Evolutionary conservation across 92 coral and sea anemone genomes (phyloP), one percentile per base, ranked within the genome.

Genomic region (Zoanthus sansibaricus): DNA sequence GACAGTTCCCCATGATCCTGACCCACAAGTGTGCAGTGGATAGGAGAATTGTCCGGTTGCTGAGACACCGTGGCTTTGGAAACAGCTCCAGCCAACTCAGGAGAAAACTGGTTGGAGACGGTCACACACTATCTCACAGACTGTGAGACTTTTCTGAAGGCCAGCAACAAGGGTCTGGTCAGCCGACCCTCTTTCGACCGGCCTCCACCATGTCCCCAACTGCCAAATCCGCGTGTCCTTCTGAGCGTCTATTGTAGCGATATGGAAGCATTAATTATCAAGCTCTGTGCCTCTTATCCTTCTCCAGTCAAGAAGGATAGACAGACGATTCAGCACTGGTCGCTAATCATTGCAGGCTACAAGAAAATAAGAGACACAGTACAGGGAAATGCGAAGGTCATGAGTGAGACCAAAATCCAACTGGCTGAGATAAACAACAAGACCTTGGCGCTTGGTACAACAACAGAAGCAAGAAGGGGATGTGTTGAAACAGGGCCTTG

Each of bases 351-450:
- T 67, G 54, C 32, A 11, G 55, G 70, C 31, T 94, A 91, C 86
- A 73, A 0, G 76, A 89, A 4, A 4, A 37, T 37, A 2, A 37
- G 42, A 37, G 42, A 37, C 42, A 37, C 42, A 37, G 42, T 37
- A 2, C 48, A 91, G 0, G 72, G 59, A 75, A 87, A 87, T 68
- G 91, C 69, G 3, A 25, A 7, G 21, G 90, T 89, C 16, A 91
- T 91, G 90, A 33, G 75, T 18, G 77, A 75, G 12, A 89, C 90
- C 12, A 78, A 78, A 3, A 76, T 91, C 8, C 95, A 93, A 71
- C 72, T 93, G 90, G 90, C 87, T 59, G 95, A 93, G 46, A 72
- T 93, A 83, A 93, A 90, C 52, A 93, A 93, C 21, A 79, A 91
- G 18, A 93, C 94, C 46, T 33, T 93, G 25, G 64, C 32, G 88